Evolutionary conservation across 2,888 invertebrate species (phyloP).

Genomic region (Ptilodon capucinus): DNA sequence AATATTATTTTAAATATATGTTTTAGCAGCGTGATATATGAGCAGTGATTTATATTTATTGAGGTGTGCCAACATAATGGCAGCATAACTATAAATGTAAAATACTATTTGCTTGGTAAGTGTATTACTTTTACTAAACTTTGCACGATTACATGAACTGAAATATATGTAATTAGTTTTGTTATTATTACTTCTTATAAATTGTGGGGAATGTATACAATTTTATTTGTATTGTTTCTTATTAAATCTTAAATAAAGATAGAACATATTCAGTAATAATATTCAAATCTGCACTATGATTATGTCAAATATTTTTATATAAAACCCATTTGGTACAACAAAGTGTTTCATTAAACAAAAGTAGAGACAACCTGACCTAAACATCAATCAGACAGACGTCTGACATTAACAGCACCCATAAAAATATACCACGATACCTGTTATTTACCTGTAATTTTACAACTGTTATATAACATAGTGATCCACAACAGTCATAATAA

Average conservation of each 20-base stretch:
- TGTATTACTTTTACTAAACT: too few relatives aligned
- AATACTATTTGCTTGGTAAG: too few relatives aligned
- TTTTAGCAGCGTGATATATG: background rate
- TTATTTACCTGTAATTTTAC: slow-evolving; percentile 11
- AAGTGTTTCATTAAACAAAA: background rate
- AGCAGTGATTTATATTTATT: background rate
- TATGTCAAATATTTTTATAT: background rate
- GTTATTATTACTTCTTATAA: too few relatives aligned
- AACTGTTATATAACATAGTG: slow-evolving; percentile 22
- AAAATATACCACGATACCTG: background rate
- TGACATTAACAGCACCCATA: background rate
- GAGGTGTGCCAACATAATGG: background rate
- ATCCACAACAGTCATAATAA: slow-evolving; percentile 19
- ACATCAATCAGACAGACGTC: background rate
- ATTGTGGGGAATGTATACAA: too few relatives aligned
- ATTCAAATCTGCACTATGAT: too few relatives aligned
- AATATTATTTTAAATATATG: background rate
- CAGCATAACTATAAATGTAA: background rate
- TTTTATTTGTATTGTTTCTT: too few relatives aligned
- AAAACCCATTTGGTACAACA: background rate
- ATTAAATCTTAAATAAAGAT: too few relatives aligned
- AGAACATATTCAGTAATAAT: too few relatives aligned
- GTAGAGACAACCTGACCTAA: background rate
- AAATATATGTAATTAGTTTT: too few relatives aligned
- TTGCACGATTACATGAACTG: too few relatives aligned